Base-by-base conservation (phyloP, 2,888 invertebrate genomes). In the Heteromyza rotundicornis region DNA sequence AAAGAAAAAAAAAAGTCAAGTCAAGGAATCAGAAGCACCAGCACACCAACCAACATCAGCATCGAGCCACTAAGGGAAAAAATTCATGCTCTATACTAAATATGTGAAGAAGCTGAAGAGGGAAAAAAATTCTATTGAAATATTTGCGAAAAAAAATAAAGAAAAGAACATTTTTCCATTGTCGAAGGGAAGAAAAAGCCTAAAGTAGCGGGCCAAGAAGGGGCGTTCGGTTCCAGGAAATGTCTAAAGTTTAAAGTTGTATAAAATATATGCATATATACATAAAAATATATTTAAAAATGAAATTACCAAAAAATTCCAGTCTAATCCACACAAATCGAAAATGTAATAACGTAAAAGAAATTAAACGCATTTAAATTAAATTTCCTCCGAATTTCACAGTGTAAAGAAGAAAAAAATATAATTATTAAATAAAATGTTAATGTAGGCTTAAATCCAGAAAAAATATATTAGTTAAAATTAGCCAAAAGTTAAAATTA, bases 401-500 rank as follows among this genome's bases (percentile, higher is more conserved):
- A 19, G 52, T 32, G 50, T 20, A 51, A 1, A 59, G 36, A 52
- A 52, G 2, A 17, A 20, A 40, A 40, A 40, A 40, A 40, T 14
- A n/a, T n/a, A 3, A 57, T 50, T 20, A 50, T 36, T 36, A 57
- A 57, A 50, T 36, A 57, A 50, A 51, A 44, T 24, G 36, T 40
- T 52, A 52, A 59, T 40, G 36, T 59, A 40, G 44, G 52, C 51
- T 20, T 20, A 23, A 52, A 19, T 5, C 2, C 5, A 17, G 20
- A 17, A 47, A 59, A 60, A 61, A 62, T 40, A 53, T 47, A 35
- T 23, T 17, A 56, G 55, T 32, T 60, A 64, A 60, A 50, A 32
- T 44, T n/a, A 60, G 60, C 59, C 59, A 56, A 62, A 57, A 60
- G 75, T 73, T n/a, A n/a, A n/a, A n/a, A n/a, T n/a, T n/a, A n/a